A percentile compares a stretch with the other conserved stretches of the same genome.
Conservation (phyloP, 2,113 vertebrate species). For the Myrmophylax atrothorax region DNA sequence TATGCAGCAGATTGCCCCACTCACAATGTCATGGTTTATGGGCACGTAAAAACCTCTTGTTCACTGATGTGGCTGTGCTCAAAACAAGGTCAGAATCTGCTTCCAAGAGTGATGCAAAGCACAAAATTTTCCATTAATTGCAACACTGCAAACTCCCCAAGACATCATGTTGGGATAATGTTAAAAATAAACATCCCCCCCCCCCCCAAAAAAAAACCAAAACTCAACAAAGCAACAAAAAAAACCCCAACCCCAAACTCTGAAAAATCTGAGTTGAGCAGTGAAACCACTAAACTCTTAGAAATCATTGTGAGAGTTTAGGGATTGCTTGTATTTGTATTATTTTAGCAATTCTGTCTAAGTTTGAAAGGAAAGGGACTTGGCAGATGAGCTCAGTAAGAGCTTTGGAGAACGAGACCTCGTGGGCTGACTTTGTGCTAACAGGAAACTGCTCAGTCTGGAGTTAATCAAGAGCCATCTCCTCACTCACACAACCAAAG, state of each 20-base stretch:
- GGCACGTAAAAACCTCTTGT: not conserved
- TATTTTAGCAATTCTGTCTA: slow-evolving; percentile 57
- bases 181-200: not conserved
- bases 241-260: not conserved
- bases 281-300: not conserved
- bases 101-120: not conserved
- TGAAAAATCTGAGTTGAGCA: not conserved
- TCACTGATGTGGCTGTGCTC: not conserved
- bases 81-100: not conserved
- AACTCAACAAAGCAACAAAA: not conserved
- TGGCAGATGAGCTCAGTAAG: slow-evolving; percentile 60
- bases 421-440: slow-evolving; percentile 68
- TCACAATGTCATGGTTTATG: not conserved
- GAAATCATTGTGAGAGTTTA: slow-evolving; percentile 29
- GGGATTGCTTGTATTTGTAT: slow-evolving; percentile 36
- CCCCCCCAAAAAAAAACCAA: not conserved
- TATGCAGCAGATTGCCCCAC: not conserved
- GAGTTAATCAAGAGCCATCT: slow-evolving; percentile 84
- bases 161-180: not conserved
- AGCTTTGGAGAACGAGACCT: slow-evolving; percentile 52
- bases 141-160: not conserved
- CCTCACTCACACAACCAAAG: slow-evolving; percentile 68
- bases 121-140: not conserved
- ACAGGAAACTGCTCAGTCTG: slow-evolving; percentile 89
- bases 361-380: slow-evolving; percentile 55